phyloP scores from a whole-genome alignment of 2,113 vertebrate genomes.

The Syrmaticus mikado region DNA sequence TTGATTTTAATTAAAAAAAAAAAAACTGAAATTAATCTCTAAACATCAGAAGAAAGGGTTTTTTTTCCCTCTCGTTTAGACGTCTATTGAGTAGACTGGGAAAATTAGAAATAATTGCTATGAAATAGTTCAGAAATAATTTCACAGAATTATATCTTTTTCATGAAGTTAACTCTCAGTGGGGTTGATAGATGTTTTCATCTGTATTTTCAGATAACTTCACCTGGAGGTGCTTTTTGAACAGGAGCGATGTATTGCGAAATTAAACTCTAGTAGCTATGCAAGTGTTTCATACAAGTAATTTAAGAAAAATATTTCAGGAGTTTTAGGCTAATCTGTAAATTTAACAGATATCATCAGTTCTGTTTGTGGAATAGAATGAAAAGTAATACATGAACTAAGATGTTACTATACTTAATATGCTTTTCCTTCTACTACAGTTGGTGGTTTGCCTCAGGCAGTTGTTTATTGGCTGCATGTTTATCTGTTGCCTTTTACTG shows the following conservation, averaged over 20 bases:
- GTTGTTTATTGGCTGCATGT: conserved; percentile 81
- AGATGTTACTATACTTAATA: neutral
- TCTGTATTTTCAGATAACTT: neutral
- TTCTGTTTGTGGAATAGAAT: neutral
- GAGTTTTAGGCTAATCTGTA: neutral
- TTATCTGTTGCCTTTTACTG: conserved; percentile 88
- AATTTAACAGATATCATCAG: neutral
- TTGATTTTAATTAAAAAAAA: neutral
- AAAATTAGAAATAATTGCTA: neutral
- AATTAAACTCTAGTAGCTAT: neutral
- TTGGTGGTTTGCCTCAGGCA: conserved; percentile 89
- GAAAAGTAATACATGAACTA: neutral
- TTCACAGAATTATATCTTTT: neutral
- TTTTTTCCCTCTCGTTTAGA: neutral
- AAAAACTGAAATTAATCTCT: neutral
- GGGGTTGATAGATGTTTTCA: neutral
- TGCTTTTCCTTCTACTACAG: conserved; percentile 55
- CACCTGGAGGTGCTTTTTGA: neutral
- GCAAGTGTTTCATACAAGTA: neutral
- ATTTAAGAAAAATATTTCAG: neutral
- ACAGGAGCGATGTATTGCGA: neutral
- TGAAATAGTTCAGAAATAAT: neutral
- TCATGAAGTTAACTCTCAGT: neutral
- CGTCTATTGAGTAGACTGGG: neutral
- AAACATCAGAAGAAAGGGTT: neutral